phyloP scores from a whole-genome alignment of 2,113 vertebrate genomes.

The Lontra canadensis region DNA sequence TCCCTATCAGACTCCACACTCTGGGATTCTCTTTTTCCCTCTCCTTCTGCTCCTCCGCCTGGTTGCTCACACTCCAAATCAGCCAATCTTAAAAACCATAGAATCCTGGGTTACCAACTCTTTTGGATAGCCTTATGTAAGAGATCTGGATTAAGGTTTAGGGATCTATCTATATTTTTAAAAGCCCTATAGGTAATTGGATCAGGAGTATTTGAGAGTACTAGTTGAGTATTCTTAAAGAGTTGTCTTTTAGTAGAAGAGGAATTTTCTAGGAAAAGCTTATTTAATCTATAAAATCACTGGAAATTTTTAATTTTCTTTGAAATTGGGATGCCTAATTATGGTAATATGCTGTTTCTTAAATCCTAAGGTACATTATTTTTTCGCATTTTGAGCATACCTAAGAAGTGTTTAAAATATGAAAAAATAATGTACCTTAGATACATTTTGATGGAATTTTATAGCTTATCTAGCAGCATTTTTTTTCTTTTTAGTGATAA shows the following conservation, averaged over 20 bases:
- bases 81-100: too few species aligned
- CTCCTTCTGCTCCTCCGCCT: not conserved
- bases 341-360: not conserved
- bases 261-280: not conserved
- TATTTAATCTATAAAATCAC: not conserved
- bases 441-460: not conserved
- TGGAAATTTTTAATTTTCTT: conserved; percentile 16
- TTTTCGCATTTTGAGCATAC: conserved; percentile 16
- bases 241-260: not conserved
- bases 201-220: not conserved
- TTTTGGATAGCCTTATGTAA: not conserved
- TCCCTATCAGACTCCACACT: not conserved
- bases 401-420: not conserved
- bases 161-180: not conserved
- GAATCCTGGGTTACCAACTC: not conserved
- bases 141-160: not conserved
- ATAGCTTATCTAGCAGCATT: not conserved
- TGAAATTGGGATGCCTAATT: conserved; percentile 37
- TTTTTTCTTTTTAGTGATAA: conserved; percentile 20
- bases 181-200: not conserved
- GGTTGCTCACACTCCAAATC: not conserved
- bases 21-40: not conserved
- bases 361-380: not conserved
- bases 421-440: not conserved
- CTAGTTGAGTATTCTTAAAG: not conserved